A percentile compares a stretch with the other conserved stretches of the same genome.
phyloP scores from a whole-genome alignment of 2,888 invertebrate genomes.

The Labia minor region DNA sequence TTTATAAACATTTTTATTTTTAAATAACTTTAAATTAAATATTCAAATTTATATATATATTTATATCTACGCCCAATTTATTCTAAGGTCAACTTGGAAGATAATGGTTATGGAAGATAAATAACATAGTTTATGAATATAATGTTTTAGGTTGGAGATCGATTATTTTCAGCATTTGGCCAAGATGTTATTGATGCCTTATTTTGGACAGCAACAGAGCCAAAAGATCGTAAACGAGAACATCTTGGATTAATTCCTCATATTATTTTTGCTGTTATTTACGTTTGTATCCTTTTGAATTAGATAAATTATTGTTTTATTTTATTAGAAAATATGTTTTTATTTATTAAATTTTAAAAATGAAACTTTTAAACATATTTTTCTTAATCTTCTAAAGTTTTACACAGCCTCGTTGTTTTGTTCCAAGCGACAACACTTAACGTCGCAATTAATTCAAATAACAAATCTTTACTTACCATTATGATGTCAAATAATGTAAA shows the following conservation, averaged over 20 bases:
- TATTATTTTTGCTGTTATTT: constrained; percentile 78
- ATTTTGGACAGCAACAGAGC: constrained; percentile 98
- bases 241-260: constrained; percentile 84
- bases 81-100: no score
- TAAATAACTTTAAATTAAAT: no score
- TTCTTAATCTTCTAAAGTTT: constrained; percentile 38
- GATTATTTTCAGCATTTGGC: constrained; percentile 90
- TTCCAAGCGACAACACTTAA: constrained; percentile 96
- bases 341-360: no score
- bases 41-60: no score
- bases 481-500: constrained; percentile 99
- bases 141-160: constrained; percentile 56
- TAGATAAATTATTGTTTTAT: background rate
- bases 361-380: no score
- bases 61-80: no score
- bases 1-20: background rate
- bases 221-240: constrained; percentile 65
- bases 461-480: constrained; percentile 92
- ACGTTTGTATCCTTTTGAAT: constrained; percentile 87
- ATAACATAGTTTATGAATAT: background rate
- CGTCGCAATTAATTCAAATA: constrained; percentile 98
- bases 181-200: constrained; percentile 97
- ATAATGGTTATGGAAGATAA: background rate
- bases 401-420: constrained; percentile 79
- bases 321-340: no score